These are phyloP conservation scores for Scortum barcoo DNA, from an alignment of 2,113 vertebrate genomes.

Conservation along the genomic window DNA sequence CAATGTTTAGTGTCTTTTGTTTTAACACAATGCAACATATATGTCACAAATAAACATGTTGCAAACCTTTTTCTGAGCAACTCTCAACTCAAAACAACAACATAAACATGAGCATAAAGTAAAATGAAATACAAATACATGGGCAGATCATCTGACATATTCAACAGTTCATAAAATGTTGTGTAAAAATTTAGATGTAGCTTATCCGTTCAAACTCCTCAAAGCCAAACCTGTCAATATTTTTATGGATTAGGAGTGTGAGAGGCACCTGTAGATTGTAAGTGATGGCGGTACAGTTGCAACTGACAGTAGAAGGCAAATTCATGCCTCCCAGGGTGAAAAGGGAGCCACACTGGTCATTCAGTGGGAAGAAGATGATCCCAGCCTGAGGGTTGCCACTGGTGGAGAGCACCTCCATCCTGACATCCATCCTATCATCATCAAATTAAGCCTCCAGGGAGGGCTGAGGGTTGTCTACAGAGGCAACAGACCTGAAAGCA, in stretches of 20 bases:
- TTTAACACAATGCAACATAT: too few relatives aligned
- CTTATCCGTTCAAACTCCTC: neutral
- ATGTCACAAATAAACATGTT: neutral
- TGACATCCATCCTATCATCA: conserved; percentile 59
- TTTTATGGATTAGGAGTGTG: conserved; percentile 12
- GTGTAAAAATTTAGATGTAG: neutral
- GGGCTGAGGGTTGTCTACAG: conserved; percentile 32
- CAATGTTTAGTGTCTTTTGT: too few relatives aligned
- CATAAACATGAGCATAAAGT: neutral
- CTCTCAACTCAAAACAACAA: neutral
- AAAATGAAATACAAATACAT: neutral
- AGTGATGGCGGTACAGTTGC: conserved; percentile 1
- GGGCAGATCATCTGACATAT: neutral
- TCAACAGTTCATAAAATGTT: too few relatives aligned
- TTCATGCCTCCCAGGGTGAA: conserved; percentile 13
- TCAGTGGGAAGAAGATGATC: conserved; percentile 12
- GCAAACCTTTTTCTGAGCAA: neutral
- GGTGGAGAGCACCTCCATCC: conserved; percentile 24
- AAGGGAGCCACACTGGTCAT: conserved; percentile 19
- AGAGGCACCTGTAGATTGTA: conserved; percentile 10
- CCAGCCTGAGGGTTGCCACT: conserved; percentile 25
- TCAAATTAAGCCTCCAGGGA: conserved; percentile 65
- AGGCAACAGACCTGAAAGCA: conserved; percentile 51
- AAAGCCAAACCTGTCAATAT: conserved; percentile 5
- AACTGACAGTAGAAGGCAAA: conserved; percentile 23